Conservation (phyloP, 2,888 invertebrate genomes). For the Ferrisia virgata region DNA sequence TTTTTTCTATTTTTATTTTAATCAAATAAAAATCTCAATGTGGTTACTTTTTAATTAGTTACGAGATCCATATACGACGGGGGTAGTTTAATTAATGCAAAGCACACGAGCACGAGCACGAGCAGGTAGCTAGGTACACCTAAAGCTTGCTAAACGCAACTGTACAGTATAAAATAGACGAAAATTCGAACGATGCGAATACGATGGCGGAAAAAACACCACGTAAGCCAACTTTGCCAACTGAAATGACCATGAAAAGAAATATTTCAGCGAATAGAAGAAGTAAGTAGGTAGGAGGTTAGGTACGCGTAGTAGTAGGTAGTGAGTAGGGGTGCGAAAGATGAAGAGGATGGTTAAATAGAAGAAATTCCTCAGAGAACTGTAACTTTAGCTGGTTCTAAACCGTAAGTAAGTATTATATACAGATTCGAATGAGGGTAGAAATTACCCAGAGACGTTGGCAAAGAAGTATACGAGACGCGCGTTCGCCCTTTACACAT, state of each 20-base stretch:
- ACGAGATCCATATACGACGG: neutral
- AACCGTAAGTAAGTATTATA: neutral
- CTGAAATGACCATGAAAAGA: neutral
- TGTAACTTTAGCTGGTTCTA: neutral
- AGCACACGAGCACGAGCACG: neutral
- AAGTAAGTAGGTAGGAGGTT: neutral
- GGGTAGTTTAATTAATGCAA: neutral
- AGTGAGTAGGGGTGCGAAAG: neutral
- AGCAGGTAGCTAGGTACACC: too few relatives aligned
- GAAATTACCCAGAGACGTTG: constrained; percentile 12
- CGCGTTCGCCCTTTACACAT: neutral
- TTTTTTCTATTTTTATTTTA: neutral
- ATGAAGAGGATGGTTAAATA: neutral
- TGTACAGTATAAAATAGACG: neutral
- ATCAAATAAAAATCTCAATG: neutral
- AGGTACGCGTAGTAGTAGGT: neutral
- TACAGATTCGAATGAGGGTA: neutral
- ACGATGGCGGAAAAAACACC: neutral
- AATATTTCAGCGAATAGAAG: neutral
- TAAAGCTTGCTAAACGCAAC: too few relatives aligned
- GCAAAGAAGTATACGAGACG: neutral
- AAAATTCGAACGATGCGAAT: neutral
- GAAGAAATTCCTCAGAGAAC: constrained; percentile 13
- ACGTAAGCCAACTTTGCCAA: neutral
- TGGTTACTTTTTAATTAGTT: neutral